Evolutionary conservation across 2,888 invertebrate species (phyloP).

Genomic region (Lasioglossum malachurum): DNA sequence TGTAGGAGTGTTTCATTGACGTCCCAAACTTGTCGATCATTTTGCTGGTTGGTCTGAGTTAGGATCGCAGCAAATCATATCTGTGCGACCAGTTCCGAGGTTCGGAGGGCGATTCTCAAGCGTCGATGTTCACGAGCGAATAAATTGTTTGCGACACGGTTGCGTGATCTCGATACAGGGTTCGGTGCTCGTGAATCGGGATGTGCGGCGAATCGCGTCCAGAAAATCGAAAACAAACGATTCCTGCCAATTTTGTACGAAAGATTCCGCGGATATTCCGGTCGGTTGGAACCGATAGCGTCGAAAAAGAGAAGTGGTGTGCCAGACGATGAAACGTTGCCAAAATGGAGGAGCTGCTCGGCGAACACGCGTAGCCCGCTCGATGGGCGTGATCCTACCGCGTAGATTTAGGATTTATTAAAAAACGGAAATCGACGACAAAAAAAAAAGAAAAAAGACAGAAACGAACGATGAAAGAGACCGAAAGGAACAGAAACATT

Average conservation of each 20-base stretch:
- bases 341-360: slow-evolving; percentile 35
- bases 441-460: neutral
- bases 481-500: slow-evolving; percentile 40
- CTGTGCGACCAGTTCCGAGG: neutral
- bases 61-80: neutral
- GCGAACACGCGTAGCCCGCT: slow-evolving; percentile 31
- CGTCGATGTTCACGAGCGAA: neutral
- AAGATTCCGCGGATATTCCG: slow-evolving; percentile 46
- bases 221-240: slow-evolving; percentile 31
- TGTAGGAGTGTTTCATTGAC: neutral
- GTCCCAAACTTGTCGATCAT: neutral
- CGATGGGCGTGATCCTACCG: slow-evolving; percentile 60
- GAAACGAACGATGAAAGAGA: neutral
- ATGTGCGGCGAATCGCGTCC: slow-evolving; percentile 32
- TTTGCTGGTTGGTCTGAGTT: neutral
- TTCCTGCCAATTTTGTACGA: slow-evolving; percentile 60
- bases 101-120: neutral
- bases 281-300: slow-evolving; percentile 36
- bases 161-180: neutral
- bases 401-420: slow-evolving; percentile 65
- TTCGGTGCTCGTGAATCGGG: neutral
- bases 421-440: slow-evolving; percentile 25
- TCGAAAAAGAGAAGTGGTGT: slow-evolving; percentile 25
- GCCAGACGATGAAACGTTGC: slow-evolving; percentile 44
- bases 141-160: neutral